Conservation (phyloP, 2,888 invertebrate genomes). For the Timandra comae region DNA sequence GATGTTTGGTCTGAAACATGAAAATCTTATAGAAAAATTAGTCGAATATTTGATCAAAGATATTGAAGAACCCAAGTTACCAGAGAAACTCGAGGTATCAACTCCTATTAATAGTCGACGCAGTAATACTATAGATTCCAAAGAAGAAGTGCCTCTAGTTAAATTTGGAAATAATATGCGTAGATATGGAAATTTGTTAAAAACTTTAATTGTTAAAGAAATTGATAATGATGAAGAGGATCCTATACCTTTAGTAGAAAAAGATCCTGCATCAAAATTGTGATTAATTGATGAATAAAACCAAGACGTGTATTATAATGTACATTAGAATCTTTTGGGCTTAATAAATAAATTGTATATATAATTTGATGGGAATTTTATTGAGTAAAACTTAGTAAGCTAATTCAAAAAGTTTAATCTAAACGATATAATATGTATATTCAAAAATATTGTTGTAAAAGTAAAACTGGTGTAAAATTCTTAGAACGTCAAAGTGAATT, state of each 20-base stretch:
- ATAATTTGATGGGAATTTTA: neutral
- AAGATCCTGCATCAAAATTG: constrained; percentile 8
- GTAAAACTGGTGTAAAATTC: too few relatives aligned
- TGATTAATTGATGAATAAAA: neutral
- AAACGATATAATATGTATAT: too few relatives aligned
- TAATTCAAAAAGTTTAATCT: too few relatives aligned
- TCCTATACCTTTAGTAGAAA: constrained; percentile 37
- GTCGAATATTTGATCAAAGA: constrained; percentile 31
- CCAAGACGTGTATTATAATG: too few relatives aligned
- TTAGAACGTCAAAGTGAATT: neutral
- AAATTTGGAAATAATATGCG: constrained; percentile 41
- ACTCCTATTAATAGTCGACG: constrained; percentile 20
- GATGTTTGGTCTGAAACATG: constrained; percentile 29
- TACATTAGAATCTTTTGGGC: too few relatives aligned
- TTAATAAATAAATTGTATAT: neutral
- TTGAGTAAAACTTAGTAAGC: too few relatives aligned
- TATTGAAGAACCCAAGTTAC: constrained; percentile 34
- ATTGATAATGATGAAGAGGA: constrained; percentile 28
- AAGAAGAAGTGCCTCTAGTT: constrained; percentile 32
- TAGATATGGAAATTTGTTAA: constrained; percentile 42
- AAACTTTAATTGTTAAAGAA: constrained; percentile 34
- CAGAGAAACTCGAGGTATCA: constrained; percentile 40
- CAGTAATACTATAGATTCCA: constrained; percentile 12
- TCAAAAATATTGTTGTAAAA: too few relatives aligned
- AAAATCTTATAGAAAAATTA: constrained; percentile 34